phyloP scores from a whole-genome alignment of 2,113 vertebrate genomes.

The Ceratotherium simum region DNA sequence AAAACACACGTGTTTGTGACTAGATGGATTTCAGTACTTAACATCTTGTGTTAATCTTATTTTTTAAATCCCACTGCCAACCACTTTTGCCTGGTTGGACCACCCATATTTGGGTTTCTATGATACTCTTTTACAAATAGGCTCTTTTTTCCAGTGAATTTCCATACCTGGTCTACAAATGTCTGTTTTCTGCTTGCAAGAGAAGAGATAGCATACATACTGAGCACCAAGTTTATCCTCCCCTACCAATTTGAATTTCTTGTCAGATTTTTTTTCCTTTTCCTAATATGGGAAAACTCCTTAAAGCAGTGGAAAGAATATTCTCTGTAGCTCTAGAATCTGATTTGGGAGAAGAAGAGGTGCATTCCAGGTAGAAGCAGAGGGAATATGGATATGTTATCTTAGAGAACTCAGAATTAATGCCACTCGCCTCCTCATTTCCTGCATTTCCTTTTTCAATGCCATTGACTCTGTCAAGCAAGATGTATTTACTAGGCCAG shows the following conservation, averaged over 20 bases:
- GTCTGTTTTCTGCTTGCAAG: neutral
- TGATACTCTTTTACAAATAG: neutral
- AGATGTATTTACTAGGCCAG: neutral
- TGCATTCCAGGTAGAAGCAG: neutral
- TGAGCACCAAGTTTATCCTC: neutral
- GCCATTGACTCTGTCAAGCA: neutral
- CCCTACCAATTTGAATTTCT: constrained; percentile 2
- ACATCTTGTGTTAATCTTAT: constrained; percentile 63
- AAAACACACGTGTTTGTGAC: constrained; percentile 32
- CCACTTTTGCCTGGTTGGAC: constrained; percentile 4
- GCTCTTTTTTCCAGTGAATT: neutral
- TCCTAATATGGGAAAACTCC: neutral
- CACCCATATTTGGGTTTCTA: constrained; percentile 8
- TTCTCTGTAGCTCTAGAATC: neutral
- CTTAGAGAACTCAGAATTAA: neutral
- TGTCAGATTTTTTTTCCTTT: neutral
- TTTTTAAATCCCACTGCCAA: constrained; percentile 38
- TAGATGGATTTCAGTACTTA: constrained; percentile 41
- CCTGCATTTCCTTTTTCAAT: neutral
- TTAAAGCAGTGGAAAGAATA: neutral
- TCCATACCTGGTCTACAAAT: neutral
- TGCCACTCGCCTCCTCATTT: neutral
- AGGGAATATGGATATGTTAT: neutral
- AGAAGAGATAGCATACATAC: neutral
- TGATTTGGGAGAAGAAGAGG: neutral